Base-by-base conservation (phyloP, 2,888 invertebrate species). In the Biston betularia region DNA sequence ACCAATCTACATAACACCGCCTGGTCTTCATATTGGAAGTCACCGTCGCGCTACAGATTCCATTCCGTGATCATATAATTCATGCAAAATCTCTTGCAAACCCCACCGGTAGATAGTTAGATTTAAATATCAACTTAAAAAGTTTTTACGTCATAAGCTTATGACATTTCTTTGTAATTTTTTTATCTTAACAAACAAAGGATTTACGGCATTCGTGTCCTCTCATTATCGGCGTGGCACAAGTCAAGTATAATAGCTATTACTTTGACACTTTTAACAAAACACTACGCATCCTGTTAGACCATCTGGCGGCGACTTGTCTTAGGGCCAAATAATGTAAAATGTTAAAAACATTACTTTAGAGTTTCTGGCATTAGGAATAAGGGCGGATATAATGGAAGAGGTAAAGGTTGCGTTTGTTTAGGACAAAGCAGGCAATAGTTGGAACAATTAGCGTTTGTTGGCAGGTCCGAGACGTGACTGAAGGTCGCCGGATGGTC, bases 301-400 rank as follows among this genome's bases (percentile, higher is more conserved):
- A 86, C 85, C 87, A 87, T 85, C 84, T 86, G 86, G 86, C 82
- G 77, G 77, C 77, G 70, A 78, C 79, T 69, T 73, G 70, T 61
- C 61, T 60, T 59, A 56, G 10, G 33, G 38, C 59, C 48, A 64
- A 61, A 49, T 68, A 69, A 57, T 11, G 35, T 38, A 9, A 14
- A 56, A 62, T 55, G 56, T 65, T 33, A 24, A 10, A 46, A 66
- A 65, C 35, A 34, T 42, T 8, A 66, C 15, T 62, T 5, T 64
- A 55, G 56, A 38, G 40, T 58, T 55, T 65, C 53, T 44, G 46
- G 9, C 15, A 45, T 40, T 45, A 8, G 35, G 10, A 59, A 68
- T 70, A 71, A 71, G 63, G 63, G 6, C 33, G n/a, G 33, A 2
- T n/a, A 10, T n/a, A 38, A 44, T 61, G 55, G 15, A 49, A 33